These are phyloP conservation scores for Acestrorhynchus altus DNA, from an alignment of 2,797 vertebrate species.

Conservation along the genomic window DNA sequence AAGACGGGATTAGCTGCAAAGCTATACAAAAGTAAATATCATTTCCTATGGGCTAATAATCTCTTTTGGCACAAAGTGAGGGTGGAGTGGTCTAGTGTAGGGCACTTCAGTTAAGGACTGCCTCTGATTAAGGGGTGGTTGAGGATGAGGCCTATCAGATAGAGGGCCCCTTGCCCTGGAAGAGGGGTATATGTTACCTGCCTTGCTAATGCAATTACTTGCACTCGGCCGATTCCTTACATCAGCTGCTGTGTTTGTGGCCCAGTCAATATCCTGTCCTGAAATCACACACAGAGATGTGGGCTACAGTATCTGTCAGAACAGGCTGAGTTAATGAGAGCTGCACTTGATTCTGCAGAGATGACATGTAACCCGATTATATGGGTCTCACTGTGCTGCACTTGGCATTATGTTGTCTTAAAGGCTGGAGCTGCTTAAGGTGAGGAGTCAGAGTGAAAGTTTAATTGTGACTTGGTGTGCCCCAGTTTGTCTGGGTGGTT, in stretches of 20 bases:
- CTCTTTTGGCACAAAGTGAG: constrained; percentile 20
- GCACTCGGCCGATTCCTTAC: constrained; percentile 49
- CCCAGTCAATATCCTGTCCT: constrained; percentile 35
- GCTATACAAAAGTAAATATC: constrained; percentile 8
- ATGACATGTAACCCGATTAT: constrained; percentile 44
- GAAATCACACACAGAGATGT: constrained; percentile 34
- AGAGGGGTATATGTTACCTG: constrained; percentile 53
- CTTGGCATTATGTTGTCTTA: constrained; percentile 13
- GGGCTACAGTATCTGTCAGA: constrained; percentile 26
- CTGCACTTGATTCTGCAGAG: constrained; percentile 12
- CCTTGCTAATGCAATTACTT: constrained; percentile 57
- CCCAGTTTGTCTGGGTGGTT: neutral
- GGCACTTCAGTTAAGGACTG: constrained; percentile 24
- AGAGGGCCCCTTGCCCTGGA: constrained; percentile 49
- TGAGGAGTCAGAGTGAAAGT: constrained; percentile 31
- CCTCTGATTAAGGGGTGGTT: constrained; percentile 40
- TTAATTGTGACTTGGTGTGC: constrained; percentile 5
- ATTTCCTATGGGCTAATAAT: constrained; percentile 24
- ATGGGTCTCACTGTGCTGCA: constrained; percentile 13
- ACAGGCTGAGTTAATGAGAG: constrained; percentile 30
- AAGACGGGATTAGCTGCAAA: constrained; percentile 22
- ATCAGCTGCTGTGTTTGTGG: constrained; percentile 40
- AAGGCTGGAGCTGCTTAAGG: constrained; percentile 29
- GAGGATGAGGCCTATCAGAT: constrained; percentile 50
- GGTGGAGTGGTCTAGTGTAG: constrained; percentile 22